Conservation (phyloP, 2,113 vertebrate genomes). For the Ptyas mucosa region DNA sequence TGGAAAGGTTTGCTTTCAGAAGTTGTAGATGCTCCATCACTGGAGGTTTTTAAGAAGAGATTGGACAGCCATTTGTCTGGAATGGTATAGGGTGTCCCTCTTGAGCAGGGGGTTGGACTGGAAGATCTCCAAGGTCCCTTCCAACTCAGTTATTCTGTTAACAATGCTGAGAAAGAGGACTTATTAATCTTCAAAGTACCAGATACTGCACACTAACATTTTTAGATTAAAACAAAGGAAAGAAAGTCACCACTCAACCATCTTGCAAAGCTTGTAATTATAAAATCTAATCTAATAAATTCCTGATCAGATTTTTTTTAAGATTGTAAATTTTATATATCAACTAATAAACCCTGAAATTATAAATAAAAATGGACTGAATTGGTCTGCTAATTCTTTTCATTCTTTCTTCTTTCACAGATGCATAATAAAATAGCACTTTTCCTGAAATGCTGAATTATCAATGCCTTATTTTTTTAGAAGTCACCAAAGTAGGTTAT, state of each 20-base stretch:
- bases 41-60: not conserved
- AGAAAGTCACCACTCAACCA: not conserved
- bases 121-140: not conserved
- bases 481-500: not conserved
- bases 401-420: not conserved
- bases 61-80: not conserved
- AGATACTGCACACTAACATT: not conserved
- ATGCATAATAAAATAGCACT: not conserved
- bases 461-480: not conserved
- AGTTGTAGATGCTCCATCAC: not conserved
- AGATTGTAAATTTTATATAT: not conserved
- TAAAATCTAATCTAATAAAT: not conserved
- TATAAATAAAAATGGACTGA: not conserved
- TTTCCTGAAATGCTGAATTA: not conserved
- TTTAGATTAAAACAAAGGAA: not conserved
- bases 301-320: not conserved
- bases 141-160: not conserved
- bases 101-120: too few species aligned
- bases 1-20: not conserved
- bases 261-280: not conserved
- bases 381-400: not conserved
- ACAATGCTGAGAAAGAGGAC: not conserved
- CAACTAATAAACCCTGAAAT: not conserved
- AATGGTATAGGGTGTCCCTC: too few species aligned
- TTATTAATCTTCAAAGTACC: not conserved